These are phyloP conservation scores for Diorhabda elongata DNA, from an alignment of 1,140 invertebrate genomes.

Conservation along the genomic window DNA sequence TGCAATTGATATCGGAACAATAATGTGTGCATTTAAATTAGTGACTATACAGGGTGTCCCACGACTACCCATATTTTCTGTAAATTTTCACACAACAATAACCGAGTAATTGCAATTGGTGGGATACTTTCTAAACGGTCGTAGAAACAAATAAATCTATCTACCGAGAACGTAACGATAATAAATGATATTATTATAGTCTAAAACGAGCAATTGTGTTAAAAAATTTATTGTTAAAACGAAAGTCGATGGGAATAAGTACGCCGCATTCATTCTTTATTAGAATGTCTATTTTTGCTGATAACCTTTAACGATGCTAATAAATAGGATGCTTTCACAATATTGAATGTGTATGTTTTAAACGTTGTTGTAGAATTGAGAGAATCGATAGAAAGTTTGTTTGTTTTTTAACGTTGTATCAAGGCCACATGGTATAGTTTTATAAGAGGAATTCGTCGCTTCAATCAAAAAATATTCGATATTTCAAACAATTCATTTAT, in stretches of 20 bases:
- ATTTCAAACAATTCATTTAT: too few relatives aligned
- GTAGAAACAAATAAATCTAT: not conserved
- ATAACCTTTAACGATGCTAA: conserved; percentile 1
- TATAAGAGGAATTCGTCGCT: too few relatives aligned
- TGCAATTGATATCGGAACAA: too few relatives aligned
- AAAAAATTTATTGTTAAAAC: not conserved
- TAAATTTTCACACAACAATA: not conserved
- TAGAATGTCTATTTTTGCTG: not conserved
- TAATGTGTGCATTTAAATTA: not conserved
- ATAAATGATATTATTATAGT: not conserved
- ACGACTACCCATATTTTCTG: not conserved
- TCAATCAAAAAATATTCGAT: too few relatives aligned
- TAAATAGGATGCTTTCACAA: conserved; percentile 1
- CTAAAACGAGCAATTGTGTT: not conserved
- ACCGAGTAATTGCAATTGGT: not conserved
- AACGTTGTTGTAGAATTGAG: not conserved
- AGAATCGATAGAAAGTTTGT: not conserved
- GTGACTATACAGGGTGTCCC: not conserved
- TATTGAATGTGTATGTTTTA: not conserved
- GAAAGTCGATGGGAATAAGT: conserved; percentile 1
- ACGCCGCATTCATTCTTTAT: not conserved
- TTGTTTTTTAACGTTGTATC: not conserved
- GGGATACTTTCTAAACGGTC: not conserved
- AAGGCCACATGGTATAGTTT: too few relatives aligned
- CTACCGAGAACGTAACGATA: too few relatives aligned